Percentiles rank a stretch among this genome's conserved stretches.
Evolutionary conservation across 2,888 invertebrate genomes (phyloP).

Genomic region (Drosophila recens): DNA sequence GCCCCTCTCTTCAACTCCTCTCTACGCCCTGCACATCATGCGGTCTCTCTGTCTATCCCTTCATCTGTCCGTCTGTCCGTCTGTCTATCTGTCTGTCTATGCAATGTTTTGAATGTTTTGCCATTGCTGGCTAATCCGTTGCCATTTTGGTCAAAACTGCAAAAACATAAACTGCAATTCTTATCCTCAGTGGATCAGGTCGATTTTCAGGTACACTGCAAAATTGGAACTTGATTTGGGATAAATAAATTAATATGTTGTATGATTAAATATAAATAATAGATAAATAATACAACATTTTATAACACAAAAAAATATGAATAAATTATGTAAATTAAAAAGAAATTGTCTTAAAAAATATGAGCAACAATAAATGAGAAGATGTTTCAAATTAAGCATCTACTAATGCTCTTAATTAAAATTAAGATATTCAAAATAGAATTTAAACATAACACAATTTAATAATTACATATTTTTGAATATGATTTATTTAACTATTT

Average conservation of each 20-base stretch:
- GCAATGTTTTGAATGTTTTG: slow-evolving; percentile 46
- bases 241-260: too few relatives aligned
- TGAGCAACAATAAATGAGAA: too few relatives aligned
- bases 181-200: neutral
- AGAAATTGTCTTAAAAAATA: too few relatives aligned
- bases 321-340: neutral
- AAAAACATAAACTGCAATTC: slow-evolving; percentile 53
- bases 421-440: too few relatives aligned
- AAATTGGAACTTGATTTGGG: neutral
- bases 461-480: too few relatives aligned
- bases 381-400: too few relatives aligned
- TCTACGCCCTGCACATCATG: neutral
- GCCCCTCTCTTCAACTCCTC: neutral
- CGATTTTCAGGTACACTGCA: slow-evolving; percentile 34
- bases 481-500: too few relatives aligned
- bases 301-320: too few relatives aligned
- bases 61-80: neutral
- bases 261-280: too few relatives aligned
- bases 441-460: too few relatives aligned
- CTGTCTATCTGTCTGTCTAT: neutral
- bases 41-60: slow-evolving; percentile 4
- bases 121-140: slow-evolving; percentile 66
- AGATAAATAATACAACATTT: too few relatives aligned
- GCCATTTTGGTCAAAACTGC: slow-evolving; percentile 51
- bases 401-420: too few relatives aligned